Evolutionary conservation across 2,888 invertebrate species (phyloP), one percentile per base, ranked within the genome.

Genomic region (Acrobasis suavella): DNA sequence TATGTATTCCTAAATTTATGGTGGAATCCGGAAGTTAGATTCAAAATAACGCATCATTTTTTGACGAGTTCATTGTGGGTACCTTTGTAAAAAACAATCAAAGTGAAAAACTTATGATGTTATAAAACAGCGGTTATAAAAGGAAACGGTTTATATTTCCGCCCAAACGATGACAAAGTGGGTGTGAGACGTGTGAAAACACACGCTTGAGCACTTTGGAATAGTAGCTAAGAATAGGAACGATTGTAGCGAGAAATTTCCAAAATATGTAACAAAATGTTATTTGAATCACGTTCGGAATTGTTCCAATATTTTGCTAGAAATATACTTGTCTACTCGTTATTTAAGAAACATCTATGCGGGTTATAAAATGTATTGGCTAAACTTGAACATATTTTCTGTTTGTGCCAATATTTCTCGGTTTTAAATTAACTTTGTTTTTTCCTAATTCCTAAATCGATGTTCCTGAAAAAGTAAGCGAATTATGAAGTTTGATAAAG

Each of bases 61-160:
- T n/a, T n/a, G n/a, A 46, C n/a, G 14, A 10, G 32, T 51, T 52
- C 12, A 46, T 46, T 46, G n/a, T 32, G 32, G 1, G 32, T n/a
- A n/a, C 5, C 6, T 12, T 37, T 37, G 37, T 52, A 32, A 52
- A 52, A 22, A 52, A 37, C 22, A 32, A 37, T 52, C 46, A 52
- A 52, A 52, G 22, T 32, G n/a, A 32, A 22, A 22, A 52, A 52
- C 52, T 32, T n/a, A 52, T 32, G 32, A 14, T 7, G 32, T 39
- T 54, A 55, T 55, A 55, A 55, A 55, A 55, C 3, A n/a, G 9
- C 38, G 15, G 12, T 12, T 55, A 39, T 39, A 55, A n/a, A 55
- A 38, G 39, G 15, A 55, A 39, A 39, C 55, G 16, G 39, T 55
- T 55, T 39, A 55, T 55, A 55, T 55, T 55, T 55, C 55, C 38